A percentile compares a stretch with the other conserved stretches of the same genome.
Conservation (phyloP, 2,888 invertebrate species). For the Hymenopus coronatus region DNA sequence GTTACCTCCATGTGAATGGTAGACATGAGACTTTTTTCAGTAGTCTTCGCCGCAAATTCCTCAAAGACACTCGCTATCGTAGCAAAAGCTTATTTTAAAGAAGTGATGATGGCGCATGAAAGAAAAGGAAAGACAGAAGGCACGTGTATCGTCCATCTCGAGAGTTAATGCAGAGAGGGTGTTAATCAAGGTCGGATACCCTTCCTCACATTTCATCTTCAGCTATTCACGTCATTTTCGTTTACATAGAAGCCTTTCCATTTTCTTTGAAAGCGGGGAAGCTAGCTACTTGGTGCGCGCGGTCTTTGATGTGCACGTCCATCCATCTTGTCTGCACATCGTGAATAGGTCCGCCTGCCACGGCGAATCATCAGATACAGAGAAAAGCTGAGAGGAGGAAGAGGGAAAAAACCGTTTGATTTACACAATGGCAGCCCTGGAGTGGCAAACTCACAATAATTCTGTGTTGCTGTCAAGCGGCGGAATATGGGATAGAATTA, state of each 20-base stretch:
- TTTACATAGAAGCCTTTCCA: not conserved
- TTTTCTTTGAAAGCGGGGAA: not conserved
- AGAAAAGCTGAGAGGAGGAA: not conserved
- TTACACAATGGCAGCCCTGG: not conserved
- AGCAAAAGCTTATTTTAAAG: no score
- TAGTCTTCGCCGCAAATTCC: no score
- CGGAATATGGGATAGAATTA: not conserved
- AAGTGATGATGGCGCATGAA: no score
- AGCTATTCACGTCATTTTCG: not conserved
- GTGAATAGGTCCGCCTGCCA: not conserved
- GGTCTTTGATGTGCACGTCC: not conserved
- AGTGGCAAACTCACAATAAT: not conserved
- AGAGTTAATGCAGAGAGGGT: not conserved
- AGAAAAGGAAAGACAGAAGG: no score
- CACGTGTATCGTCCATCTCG: no score
- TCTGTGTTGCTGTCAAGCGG: not conserved
- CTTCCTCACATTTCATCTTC: no score
- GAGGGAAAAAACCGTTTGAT: not conserved
- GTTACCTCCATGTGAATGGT: no score
- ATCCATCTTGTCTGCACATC: not conserved
- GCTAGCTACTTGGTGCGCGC: not conserved
- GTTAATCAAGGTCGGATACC: not conserved
- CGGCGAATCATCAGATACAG: not conserved
- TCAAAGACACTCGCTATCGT: no score
- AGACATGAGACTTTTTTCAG: no score